Conservation (phyloP, 1,140 invertebrate genomes). For the Delia radicum region DNA sequence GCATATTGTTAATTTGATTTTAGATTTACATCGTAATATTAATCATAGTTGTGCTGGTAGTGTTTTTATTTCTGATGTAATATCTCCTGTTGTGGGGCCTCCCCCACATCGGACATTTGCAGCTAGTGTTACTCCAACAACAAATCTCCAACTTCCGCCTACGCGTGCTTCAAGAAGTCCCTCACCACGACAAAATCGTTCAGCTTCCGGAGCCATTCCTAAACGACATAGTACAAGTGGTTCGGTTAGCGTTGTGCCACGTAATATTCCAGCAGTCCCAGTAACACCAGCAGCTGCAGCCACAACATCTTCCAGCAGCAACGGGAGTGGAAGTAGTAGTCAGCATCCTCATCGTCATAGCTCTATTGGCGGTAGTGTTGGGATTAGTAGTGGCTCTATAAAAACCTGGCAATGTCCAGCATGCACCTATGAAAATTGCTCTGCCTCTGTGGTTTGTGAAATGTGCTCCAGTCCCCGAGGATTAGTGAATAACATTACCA, state of each 20-base stretch:
- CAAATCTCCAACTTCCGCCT: constrained; percentile 31
- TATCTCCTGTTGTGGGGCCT: neutral
- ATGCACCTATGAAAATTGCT: constrained; percentile 81
- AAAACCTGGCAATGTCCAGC: constrained; percentile 74
- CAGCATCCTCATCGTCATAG: constrained; percentile 6
- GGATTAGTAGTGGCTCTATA: constrained; percentile 28
- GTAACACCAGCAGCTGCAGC: neutral
- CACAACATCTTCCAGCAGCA: neutral
- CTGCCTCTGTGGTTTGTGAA: constrained; percentile 69
- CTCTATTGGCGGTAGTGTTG: constrained; percentile 20
- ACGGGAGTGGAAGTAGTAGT: neutral
- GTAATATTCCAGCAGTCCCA: neutral
- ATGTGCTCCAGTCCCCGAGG: constrained; percentile 74
- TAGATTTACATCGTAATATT: constrained; percentile 12
- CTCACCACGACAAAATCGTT: constrained; percentile 52
- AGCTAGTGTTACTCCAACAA: constrained; percentile 9
- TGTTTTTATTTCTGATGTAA: constrained; percentile 15
- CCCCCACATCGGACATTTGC: neutral
- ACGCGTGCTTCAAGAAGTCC: constrained; percentile 48
- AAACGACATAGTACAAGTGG: constrained; percentile 54
- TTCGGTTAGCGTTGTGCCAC: constrained; percentile 33
- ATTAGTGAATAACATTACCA: constrained; percentile 36
- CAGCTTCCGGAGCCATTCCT: constrained; percentile 41
- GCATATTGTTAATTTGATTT: neutral
- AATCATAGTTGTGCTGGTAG: neutral